Conservation (phyloP, 2,113 vertebrate species). For the Triplophysa rosa region DNA sequence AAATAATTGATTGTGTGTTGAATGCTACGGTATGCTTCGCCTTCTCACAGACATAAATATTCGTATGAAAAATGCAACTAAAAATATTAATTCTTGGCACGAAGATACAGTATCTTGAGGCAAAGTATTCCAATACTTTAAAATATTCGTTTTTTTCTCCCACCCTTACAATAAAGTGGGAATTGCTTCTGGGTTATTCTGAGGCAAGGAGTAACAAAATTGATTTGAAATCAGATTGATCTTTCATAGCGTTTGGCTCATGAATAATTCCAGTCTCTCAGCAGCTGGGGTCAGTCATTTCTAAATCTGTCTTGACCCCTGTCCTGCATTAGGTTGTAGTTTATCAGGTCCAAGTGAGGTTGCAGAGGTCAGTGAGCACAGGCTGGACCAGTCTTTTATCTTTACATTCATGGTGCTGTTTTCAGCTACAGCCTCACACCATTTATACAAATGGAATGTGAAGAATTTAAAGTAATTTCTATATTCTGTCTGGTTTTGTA, state of each 20-base stretch:
- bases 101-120: too few species aligned
- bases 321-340: neutral
- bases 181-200: neutral
- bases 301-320: constrained; percentile 22
- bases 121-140: too few species aligned
- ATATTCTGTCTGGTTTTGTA: constrained; percentile 58
- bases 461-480: constrained; percentile 61
- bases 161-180: neutral
- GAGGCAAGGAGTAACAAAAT: neutral
- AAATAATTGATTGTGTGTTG: too few species aligned
- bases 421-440: constrained; percentile 69
- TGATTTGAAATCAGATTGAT: neutral
- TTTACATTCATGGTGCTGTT: constrained; percentile 56
- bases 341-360: constrained; percentile 23
- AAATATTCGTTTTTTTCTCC: too few species aligned
- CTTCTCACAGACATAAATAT: too few species aligned
- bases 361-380: constrained; percentile 35
- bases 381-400: constrained; percentile 46
- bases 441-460: constrained; percentile 74
- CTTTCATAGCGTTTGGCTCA: neutral
- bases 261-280: neutral
- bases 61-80: too few species aligned
- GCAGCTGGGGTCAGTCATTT: neutral
- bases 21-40: too few species aligned
- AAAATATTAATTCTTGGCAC: too few species aligned